Evolutionary conservation across 2,113 vertebrate species (phyloP), one percentile per base, ranked within the genome.

Genomic region (Dascyllus trimaculatus): DNA sequence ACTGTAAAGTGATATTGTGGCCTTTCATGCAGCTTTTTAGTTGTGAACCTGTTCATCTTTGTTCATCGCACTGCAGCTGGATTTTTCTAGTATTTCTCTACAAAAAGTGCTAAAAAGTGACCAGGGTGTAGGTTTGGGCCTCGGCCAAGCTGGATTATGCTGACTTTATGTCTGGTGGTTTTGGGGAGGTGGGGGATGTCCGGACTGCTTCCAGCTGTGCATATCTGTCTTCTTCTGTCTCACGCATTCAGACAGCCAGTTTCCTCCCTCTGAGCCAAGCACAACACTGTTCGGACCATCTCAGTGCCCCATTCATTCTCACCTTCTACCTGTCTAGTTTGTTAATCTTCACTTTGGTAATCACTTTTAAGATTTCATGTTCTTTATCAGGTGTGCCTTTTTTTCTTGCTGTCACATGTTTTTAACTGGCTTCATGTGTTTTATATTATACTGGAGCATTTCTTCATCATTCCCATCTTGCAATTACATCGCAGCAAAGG

Each of bases 101-200:
- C 21, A 54, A 62, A 14, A 24, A 49, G 19, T 22, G 22, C 19
- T 77, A 26, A 65, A 79, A 53, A 59, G 43, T 69, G 64, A 63
- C 69, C 59, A 25, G 18, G 24, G 29, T 60, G 38, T 75, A 9
- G 18, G 62, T 68, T 46, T 85, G 89, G 68, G 48, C 46, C 2
- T 24, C 11, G 10, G 35, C 85, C 89, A 90, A 51, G 68, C 82
- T 56, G 76, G 59, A 85, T 84, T 78, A 72, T 71, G 71, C 84
- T 88, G 89, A 81, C 59, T 89, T 87, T 85, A 81, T 80, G 87
- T 91, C 91, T 88, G 83, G 75, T 82, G 80, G 80, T 89, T 61
- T 64, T 62, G 35, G 32, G 38, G 58, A 52, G 60, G 29, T 21
- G 72, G 74, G 56, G 48, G 60, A 62, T 5, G 15, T 52, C 72